Base-by-base conservation (phyloP, 2,113 vertebrate genomes). In the Myotis davidii region DNA sequence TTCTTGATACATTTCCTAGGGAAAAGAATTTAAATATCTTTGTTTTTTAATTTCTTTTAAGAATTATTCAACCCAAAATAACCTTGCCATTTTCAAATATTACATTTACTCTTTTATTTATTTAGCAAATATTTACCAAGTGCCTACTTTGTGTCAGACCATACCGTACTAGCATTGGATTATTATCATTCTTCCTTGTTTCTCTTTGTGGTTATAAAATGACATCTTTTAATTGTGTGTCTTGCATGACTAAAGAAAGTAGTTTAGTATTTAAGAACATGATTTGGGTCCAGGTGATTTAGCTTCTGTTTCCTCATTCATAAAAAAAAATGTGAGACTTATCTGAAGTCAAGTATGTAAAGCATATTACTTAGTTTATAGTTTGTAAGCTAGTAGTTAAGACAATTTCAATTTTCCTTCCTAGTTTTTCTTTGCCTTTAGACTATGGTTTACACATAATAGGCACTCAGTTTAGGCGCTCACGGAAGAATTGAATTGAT, bases 341-440 rank as follows among this genome's bases (percentile, higher is more conserved):
- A 70, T 5, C 34, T 76, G 39, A 84, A 32, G 61, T 45, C 0
- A n/a, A 16, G 4, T 85, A 5, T 54, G 6, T 67, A 42, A 95
- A 88, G 29, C 3, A 17, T 56, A 32, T 70, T 91, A 77, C 27
- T 12, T 93, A 37, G 13, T 45, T 32, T 82, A 52, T 17, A 73
- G 65, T 61, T 79, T 72, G 9, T 42, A 67, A 76, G 34, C 29
- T 42, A 74, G 25, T 65, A 56, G 73, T 16, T 18, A 32, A 87
- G 34, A n/a, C 34, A 39, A 48, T 42, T 76, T 91, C 48, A 48
- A 48, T 77, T 74, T 45, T 90, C 17, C 12, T 84, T 87, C 59
- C 91, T 32, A 61, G 29, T 59, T 85, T 70, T 50, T 93, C 54
- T 96, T 84, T 92, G 29, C 50, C 13, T 88, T 77, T 64, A n/a